These are phyloP conservation scores for Machimus atricapillus DNA, from an alignment of 2,888 invertebrate genomes.

Conservation along the genomic window DNA sequence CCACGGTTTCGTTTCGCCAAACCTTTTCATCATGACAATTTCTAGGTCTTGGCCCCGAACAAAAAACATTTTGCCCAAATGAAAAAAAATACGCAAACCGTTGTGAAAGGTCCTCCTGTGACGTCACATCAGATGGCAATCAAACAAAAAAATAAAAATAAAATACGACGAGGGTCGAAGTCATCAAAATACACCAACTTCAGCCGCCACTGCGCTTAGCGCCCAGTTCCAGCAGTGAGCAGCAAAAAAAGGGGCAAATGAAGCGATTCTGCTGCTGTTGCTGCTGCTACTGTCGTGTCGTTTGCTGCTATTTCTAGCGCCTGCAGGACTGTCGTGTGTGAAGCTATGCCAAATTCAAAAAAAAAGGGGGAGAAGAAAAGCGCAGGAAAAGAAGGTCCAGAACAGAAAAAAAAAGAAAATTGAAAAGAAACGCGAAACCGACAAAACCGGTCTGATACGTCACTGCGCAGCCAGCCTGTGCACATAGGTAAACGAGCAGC, in stretches of 20 bases:
- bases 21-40: neutral
- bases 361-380: neutral
- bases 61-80: neutral
- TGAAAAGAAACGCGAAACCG: neutral
- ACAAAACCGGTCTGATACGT: conserved; percentile 8
- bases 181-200: neutral
- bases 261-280: neutral
- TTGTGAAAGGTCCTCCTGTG: neutral
- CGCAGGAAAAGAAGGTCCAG: neutral
- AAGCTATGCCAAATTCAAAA: neutral
- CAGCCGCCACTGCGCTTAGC: neutral
- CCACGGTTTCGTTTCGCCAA: neutral
- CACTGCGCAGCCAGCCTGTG: neutral
- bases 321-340: neutral
- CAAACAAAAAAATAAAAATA: neutral
- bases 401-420: neutral
- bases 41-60: neutral
- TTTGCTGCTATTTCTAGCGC: neutral
- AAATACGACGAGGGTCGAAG: neutral
- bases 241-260: neutral
- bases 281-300: neutral
- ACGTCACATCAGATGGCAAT: neutral
- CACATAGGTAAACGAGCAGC: neutral
- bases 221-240: neutral
- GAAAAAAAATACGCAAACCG: neutral